Percentiles rank a stretch among this genome's conserved stretches.
Conservation (phyloP, 2,888 invertebrate genomes). For the Macrophya annulata region DNA sequence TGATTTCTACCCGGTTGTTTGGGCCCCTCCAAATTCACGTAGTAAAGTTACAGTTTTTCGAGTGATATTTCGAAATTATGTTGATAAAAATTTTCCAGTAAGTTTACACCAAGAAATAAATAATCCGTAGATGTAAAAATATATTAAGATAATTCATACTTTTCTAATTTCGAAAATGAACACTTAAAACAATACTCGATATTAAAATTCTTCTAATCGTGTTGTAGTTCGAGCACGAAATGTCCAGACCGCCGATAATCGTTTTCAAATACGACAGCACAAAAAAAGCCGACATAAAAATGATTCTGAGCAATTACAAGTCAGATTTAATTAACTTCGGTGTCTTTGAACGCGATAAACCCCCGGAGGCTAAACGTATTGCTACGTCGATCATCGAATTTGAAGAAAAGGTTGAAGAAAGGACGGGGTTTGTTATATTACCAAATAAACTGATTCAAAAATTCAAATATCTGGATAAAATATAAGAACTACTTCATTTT, state of each 20-base stretch:
- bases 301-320: slow-evolving; percentile 73
- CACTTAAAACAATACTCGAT: background rate
- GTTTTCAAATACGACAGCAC: slow-evolving; percentile 77
- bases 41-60: slow-evolving; percentile 73
- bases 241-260: slow-evolving; percentile 70
- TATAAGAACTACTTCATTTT: background rate
- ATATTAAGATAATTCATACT: background rate
- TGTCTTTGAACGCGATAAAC: slow-evolving; percentile 75
- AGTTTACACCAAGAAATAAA: slow-evolving; percentile 36
- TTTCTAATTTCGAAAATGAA: background rate
- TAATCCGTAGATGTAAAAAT: background rate
- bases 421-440: slow-evolving; percentile 69
- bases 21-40: slow-evolving; percentile 73
- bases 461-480: background rate
- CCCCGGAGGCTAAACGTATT: slow-evolving; percentile 74
- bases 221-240: slow-evolving; percentile 74
- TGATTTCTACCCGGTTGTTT: slow-evolving; percentile 70
- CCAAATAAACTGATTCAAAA: background rate
- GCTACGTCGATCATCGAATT: slow-evolving; percentile 73
- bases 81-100: slow-evolving; percentile 73
- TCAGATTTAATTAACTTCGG: slow-evolving; percentile 75
- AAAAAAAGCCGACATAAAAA: slow-evolving; percentile 73
- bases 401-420: slow-evolving; percentile 69
- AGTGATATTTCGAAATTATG: slow-evolving; percentile 73
- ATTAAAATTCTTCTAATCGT: background rate